phyloP scores from a whole-genome alignment of 2,888 invertebrate species.

The Stenchaetothrips biformis region DNA sequence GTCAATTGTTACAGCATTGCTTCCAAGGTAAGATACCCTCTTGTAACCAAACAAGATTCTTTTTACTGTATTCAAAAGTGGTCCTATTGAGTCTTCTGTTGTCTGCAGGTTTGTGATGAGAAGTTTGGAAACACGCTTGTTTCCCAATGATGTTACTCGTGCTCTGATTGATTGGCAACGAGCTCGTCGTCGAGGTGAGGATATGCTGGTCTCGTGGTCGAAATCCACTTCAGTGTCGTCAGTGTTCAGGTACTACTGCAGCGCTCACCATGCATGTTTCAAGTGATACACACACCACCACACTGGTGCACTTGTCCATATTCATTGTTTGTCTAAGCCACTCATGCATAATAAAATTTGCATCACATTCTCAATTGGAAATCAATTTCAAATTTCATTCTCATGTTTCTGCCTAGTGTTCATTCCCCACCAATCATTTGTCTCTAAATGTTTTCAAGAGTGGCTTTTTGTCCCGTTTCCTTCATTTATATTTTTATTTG shows the following conservation, averaged over 20 bases:
- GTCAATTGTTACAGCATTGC: conserved; percentile 68
- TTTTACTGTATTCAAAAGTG: background rate
- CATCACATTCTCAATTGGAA: background rate
- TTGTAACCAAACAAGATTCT: conserved; percentile 28
- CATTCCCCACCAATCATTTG: background rate
- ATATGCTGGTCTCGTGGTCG: conserved; percentile 45
- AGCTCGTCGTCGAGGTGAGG: conserved; percentile 41
- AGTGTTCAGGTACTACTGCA: conserved; percentile 42
- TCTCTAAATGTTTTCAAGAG: background rate
- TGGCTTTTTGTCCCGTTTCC: background rate
- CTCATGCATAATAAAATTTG: background rate
- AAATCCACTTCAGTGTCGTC: conserved; percentile 45
- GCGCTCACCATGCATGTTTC: conserved; percentile 13
- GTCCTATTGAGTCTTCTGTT: background rate
- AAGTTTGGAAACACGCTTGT: conserved; percentile 61
- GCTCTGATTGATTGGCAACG: conserved; percentile 54
- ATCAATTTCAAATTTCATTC: too few species aligned
- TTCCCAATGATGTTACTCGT: conserved; percentile 69
- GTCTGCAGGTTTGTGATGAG: conserved; percentile 61
- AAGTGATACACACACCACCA: background rate
- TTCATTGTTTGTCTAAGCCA: background rate
- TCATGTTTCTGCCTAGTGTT: background rate
- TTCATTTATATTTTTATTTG: background rate
- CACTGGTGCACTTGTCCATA: background rate
- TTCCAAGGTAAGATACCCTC: conserved; percentile 65